A percentile compares a stretch with the other conserved stretches of the same genome.
Conservation (phyloP, 2,113 vertebrate species). For the Falco punctatus region DNA sequence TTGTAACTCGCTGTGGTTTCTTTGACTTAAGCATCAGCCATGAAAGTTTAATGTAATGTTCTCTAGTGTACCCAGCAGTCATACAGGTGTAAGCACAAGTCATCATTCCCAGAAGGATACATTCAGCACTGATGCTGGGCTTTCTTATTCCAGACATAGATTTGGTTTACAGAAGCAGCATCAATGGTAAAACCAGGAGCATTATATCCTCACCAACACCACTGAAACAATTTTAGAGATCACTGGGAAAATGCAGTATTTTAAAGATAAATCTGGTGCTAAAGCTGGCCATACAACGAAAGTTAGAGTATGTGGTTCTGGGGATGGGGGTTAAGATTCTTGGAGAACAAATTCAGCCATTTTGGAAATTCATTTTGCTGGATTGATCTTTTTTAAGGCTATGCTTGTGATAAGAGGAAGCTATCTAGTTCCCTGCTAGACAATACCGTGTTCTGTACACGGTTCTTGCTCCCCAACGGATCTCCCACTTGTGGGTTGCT, state of each 20-base stretch:
- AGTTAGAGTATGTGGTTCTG: background rate
- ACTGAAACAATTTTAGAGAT: background rate
- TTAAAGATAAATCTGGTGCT: background rate
- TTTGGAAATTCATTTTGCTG: background rate
- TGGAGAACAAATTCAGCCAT: background rate
- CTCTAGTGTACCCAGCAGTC: background rate
- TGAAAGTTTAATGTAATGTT: constrained; percentile 39
- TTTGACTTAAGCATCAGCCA: constrained; percentile 12
- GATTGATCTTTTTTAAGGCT: background rate
- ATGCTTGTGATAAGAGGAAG: background rate
- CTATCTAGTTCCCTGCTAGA: background rate
- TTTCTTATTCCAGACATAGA: background rate
- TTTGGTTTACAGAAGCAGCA: background rate
- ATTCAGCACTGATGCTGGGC: background rate
- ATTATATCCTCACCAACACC: background rate
- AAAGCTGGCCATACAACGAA: background rate
- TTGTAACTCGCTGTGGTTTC: background rate
- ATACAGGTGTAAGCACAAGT: background rate
- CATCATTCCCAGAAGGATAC: background rate
- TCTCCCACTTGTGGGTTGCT: background rate
- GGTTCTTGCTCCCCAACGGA: background rate
- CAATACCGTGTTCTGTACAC: background rate
- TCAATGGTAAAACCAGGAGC: background rate
- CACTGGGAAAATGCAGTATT: background rate
- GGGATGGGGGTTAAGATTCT: background rate